phyloP scores from a whole-genome alignment of 2,113 vertebrate genomes.

The Symphodus melops region DNA sequence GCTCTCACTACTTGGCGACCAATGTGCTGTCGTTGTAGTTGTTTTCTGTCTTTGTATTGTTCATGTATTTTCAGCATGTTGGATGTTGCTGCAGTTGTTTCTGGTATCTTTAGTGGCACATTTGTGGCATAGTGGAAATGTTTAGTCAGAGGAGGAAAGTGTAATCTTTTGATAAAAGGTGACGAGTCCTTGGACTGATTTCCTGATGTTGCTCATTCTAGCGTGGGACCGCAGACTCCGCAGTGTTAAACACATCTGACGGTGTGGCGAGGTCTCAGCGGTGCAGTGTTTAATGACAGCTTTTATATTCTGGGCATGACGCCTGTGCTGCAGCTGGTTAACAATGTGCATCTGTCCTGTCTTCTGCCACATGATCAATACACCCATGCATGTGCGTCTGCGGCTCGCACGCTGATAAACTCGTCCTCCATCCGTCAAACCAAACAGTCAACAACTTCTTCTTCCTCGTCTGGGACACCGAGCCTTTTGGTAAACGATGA shows the following conservation, averaged over 20 bases:
- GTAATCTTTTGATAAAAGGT: background rate
- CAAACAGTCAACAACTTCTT: background rate
- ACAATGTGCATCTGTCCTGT: slow-evolving; percentile 55
- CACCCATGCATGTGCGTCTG: slow-evolving; percentile 3
- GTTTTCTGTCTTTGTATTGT: too few species aligned
- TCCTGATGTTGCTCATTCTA: slow-evolving; percentile 47
- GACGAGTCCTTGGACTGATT: slow-evolving; percentile 26
- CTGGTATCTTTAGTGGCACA: too few species aligned
- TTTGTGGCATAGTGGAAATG: too few species aligned
- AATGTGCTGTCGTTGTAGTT: too few species aligned
- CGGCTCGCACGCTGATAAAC: slow-evolving; percentile 32
- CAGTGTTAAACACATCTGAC: slow-evolving; percentile 44
- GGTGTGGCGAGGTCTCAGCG: slow-evolving; percentile 32
- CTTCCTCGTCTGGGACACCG: background rate
- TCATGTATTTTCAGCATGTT: too few species aligned
- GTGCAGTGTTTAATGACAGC: slow-evolving; percentile 47
- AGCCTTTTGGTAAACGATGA: background rate
- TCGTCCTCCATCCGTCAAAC: slow-evolving; percentile 16
- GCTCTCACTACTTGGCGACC: too few species aligned
- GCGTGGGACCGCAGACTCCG: background rate
- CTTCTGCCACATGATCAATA: slow-evolving; percentile 47
- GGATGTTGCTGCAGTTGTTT: too few species aligned
- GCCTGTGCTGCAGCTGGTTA: slow-evolving; percentile 55
- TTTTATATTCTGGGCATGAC: slow-evolving; percentile 63
- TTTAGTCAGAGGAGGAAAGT: too few species aligned